Evolutionary conservation across 2,797 vertebrate genomes (phyloP), one percentile per base, ranked within the genome.

Genomic region (Cirrhinus mrigala): DNA sequence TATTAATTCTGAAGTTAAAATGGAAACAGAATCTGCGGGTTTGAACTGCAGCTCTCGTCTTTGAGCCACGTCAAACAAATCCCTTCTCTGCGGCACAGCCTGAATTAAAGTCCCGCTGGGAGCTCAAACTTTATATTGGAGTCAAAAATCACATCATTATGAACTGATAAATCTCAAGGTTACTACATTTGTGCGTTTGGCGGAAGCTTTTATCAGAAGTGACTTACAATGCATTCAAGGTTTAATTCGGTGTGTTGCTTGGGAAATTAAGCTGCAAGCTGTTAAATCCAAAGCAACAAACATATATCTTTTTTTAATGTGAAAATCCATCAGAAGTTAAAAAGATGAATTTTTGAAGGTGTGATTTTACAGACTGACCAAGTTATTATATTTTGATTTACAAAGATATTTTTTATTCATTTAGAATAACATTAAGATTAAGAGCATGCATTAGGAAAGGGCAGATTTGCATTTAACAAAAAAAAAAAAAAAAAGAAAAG

Each of bases 1-100:
- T 82, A 62, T 82, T 60, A 73, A 73, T 60, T 48, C 40, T 73
- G 11, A 73, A 48, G 54, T 33, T 62, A 16, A 60, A 82, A 74
- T 62, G 69, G 40, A 60, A 60, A 40, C 12, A 22, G 52, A 71
- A 60, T 71, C 10, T 27, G n/a, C 40, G 16, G n/a, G 66, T 71
- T 82, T 71, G 52, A 33, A 33, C 33, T 33, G 33, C 33, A 33
- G 33, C 33, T 33, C 33, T 33, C 33, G 50, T 70, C 64, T 69
- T 81, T 18, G 22, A 58, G 68, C 37, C 37, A 40, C 12, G 56
- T 22, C 52, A 74, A 48, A 27, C 54, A 82, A 15, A 74, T 62
- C 54, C 14, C 69, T 73, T 33, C 33, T 33, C 33, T 29, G 79
- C 9, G 4, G 22, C 33, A 16, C 16, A 52, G 62, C 6, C n/a